Base-by-base conservation (phyloP, 2,113 vertebrate species). In the Rissa tridactyla region DNA sequence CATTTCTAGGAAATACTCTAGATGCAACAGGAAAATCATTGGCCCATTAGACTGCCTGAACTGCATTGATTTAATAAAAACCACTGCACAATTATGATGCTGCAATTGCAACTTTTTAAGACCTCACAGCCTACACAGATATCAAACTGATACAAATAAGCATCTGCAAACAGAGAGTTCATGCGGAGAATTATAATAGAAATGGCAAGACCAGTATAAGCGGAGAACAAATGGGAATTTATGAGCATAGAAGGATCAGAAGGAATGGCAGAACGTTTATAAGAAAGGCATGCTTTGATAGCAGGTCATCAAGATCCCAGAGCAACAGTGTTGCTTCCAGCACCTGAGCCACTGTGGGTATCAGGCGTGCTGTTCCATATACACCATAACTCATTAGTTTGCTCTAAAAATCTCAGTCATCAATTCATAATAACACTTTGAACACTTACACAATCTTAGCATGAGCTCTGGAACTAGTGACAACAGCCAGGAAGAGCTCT, bases 381-480 rank as follows among this genome's bases (percentile, higher is more conserved):
- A 58, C 1, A 3, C 6, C 6, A 3, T 11, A 61, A 46, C 29
- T 66, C 36, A 7, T 52, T 34, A 66, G 27, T 38, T 17, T 65
- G 44, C 61, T 64, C 54, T 20, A 49, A 70, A 83, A 80, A 75
- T 23, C 81, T 42, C 47, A 76, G 54, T 44, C 30, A 89, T 32
- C 13, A 58, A 49, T 27, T 77, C 19, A 65, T 17, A 40, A 3
- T 4, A 81, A 51, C 3, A 17, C n/a, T 88, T 73, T 15, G 15
- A 82, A 79, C 64, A 98, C 98, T 98, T 98, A 99, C 98, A 97
- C 82, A 95, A 99, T 99, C 92, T 98, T 98, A 65, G 98, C 99
- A 46, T 99, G 98, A 29, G 99, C 97, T 95, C 97, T 98, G 71
- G 98, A 98, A 95, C 99, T 99, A 77, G 99, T 99, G 96, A 99